phyloP scores from a whole-genome alignment of 2,888 invertebrate genomes.

The Agrilus cyanescens region DNA sequence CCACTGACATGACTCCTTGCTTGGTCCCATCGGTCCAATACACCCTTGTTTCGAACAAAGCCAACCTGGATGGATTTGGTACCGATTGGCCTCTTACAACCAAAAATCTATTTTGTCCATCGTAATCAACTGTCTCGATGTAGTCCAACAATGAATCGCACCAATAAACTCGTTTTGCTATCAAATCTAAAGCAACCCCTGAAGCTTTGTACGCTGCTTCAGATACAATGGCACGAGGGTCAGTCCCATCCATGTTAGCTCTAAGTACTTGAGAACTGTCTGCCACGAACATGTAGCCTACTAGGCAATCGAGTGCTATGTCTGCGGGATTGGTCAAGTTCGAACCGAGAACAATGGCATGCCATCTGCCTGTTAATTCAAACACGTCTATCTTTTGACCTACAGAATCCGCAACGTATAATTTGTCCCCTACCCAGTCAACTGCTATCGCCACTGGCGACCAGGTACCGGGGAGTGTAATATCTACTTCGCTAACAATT shows the following conservation, averaged over 20 bases:
- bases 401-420: conserved; percentile 87
- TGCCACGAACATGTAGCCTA: conserved; percentile 79
- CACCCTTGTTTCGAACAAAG: conserved; percentile 74
- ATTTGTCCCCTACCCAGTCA: conserved; percentile 93
- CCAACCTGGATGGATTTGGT: conserved; percentile 72
- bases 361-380: conserved; percentile 73
- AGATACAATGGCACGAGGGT: conserved; percentile 69
- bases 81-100: conserved; percentile 73
- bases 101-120: conserved; percentile 69
- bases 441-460: conserved; percentile 83
- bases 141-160: conserved; percentile 91
- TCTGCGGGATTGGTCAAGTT: conserved; percentile 87
- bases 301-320: conserved; percentile 83
- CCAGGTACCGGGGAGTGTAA: conserved; percentile 75
- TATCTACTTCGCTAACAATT: conserved; percentile 47
- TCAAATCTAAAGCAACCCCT: conserved; percentile 84
- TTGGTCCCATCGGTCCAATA: conserved; percentile 90
- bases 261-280: conserved; percentile 73
- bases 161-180: conserved; percentile 86
- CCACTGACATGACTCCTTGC: conserved; percentile 77
- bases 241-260: conserved; percentile 91
- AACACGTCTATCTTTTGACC: conserved; percentile 93
- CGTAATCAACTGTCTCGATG: conserved; percentile 91
- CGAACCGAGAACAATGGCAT: conserved; percentile 83
- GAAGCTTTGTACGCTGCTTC: conserved; percentile 91